phyloP scores from a whole-genome alignment of 2,113 vertebrate genomes.

The Pseudois nayaur region DNA sequence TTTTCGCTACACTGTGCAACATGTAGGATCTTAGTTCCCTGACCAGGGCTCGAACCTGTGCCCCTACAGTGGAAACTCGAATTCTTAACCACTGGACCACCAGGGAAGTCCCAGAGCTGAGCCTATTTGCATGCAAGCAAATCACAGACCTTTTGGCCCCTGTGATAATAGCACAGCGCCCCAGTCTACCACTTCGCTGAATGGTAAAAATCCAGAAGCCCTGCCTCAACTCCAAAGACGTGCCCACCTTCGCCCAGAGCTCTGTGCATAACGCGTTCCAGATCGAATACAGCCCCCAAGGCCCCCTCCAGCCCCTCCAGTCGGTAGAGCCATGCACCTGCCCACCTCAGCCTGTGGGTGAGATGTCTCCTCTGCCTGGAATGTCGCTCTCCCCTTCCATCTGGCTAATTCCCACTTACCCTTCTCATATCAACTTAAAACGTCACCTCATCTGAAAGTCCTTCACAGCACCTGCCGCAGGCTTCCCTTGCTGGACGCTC shows the following conservation, averaged over 20 bases:
- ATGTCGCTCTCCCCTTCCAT: not conserved
- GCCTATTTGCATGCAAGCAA: not conserved
- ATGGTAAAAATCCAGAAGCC: not conserved
- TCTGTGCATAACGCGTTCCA: accelerated
- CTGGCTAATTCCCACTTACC: not conserved
- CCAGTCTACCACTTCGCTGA: not conserved
- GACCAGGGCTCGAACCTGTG: not conserved
- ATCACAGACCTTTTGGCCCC: not conserved
- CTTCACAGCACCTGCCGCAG: accelerated
- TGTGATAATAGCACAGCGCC: not conserved
- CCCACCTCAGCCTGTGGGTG: not conserved
- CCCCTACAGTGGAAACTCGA: not conserved
- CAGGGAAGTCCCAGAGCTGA: not conserved
- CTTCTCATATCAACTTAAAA: not conserved
- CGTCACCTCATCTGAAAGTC: not conserved
- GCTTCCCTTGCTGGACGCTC: not conserved
- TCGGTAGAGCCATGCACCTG: accelerated
- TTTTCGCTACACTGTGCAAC: not conserved
- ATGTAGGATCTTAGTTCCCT: not conserved
- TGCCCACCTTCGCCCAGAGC: not conserved
- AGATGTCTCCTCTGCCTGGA: not conserved
- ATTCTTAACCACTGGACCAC: not conserved
- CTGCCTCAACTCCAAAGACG: not conserved
- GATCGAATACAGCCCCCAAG: accelerated
- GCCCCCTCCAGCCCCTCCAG: accelerated